Evolutionary conservation across 1,140 invertebrate species (phyloP), one percentile per base, ranked within the genome.

Genomic region (Drosophila kohkoa): DNA sequence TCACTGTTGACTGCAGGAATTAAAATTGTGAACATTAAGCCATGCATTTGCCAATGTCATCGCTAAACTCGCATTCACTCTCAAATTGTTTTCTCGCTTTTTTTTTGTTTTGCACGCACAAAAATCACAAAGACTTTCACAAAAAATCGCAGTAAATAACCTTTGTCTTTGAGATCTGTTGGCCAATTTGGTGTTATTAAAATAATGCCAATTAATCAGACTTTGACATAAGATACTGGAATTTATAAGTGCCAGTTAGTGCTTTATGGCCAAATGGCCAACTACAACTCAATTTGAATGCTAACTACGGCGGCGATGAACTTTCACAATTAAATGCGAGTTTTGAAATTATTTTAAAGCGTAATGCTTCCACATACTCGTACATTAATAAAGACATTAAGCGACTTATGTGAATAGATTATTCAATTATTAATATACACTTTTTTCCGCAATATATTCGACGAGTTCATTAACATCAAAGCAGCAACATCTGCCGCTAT

Each of bases 311-410:
- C 20, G 48, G 11, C 64, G 75, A 58, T 89, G 81, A 88, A 89
- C 83, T 88, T 88, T 89, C 85, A 85, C 85, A 88, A 79, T 83
- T 82, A 79, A 72, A 58, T 57, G 64, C 57, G 49, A 62, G 58
- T 57, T 81, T 49, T 67, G 70, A 81, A 81, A 85, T 81, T 81
- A 25, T 64, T 54, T 25, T 66, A 51, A 16, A 43, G 43, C 38
- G 48, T 7, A 69, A 43, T 66, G 43, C 35, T 35, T 60, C 55
- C 63, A 58, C 45, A 41, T 55, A 41, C 13, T 38, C 35, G 10
- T 13, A 13, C 30, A 16, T 20, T 35, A 60, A 68, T 65, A 48
- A 60, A 60, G 43, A 52, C 64, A 62, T 68, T 32, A 68, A 52
- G 25, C 16, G 67, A 45, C 41, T 68, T 68, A 54, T 45, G 16